Base-by-base conservation (phyloP, 2,797 vertebrate genomes). In the Morelia viridis region DNA sequence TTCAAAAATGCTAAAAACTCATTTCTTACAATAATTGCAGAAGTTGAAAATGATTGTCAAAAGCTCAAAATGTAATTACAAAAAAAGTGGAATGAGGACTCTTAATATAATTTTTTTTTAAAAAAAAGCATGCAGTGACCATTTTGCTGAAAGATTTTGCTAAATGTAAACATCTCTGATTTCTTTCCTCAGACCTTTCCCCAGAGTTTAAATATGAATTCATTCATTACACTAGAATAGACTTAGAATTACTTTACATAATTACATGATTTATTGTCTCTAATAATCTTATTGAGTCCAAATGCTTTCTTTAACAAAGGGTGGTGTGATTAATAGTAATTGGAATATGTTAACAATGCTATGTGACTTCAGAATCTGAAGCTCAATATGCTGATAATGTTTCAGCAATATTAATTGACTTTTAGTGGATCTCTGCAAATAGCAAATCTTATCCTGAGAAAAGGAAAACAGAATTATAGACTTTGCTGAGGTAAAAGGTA, bases 261-360 rank as follows among this genome's bases (percentile, higher is more conserved):
- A 92, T 92, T 87, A 90, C 80, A 64, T 92, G 92, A 92, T 90
- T 92, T 88, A 92, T 88, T 83, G 85, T 65, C 68, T 5, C 87
- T 86, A 88, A 84, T 92, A 90, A 64, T 61, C 65, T 50, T 64
- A 58, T 41, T 87, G 89, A 92, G n/a, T 83, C 68, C 53, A 90
- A 88, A 83, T 60, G 26, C n/a, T 92, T 90, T 80, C 19, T 84
- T 22, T 80, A 90, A 90, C 68, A 90, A 86, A 88, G 60, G 53
- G 7, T 87, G 26, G 58, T 90, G 53, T 92, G 68, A 92, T 90
- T 92, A 90, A 90, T 90, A 46, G 50, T 88, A 84, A 87, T 90
- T 88, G 60, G 89, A 84, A 90, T 76, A 88, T 92, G 65, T 87
- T 90, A 92, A 90, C 46, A 71, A 90, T 84, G 80, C 15, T 84